phyloP scores from a whole-genome alignment of 2,113 vertebrate genomes.

The Colinus virginianus region DNA sequence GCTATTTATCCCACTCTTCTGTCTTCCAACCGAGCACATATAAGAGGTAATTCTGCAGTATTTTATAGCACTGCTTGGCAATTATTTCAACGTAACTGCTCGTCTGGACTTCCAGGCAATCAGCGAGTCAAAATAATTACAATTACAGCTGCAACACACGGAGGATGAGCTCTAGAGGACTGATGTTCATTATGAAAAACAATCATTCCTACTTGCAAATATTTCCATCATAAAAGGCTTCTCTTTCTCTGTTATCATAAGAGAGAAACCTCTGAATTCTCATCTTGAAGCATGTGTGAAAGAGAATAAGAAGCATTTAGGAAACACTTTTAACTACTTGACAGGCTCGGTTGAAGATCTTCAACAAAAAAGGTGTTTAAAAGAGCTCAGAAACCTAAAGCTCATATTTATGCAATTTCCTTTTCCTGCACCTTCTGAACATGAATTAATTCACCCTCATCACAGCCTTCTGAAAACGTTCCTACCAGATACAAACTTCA shows the following conservation, averaged over 20 bases:
- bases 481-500: neutral
- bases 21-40: neutral
- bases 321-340: constrained; percentile 57
- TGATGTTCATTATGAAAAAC: constrained; percentile 55
- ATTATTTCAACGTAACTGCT: constrained; percentile 43
- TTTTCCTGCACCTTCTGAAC: constrained; percentile 20
- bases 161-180: constrained; percentile 37
- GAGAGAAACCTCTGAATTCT: constrained; percentile 52
- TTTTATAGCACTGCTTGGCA: neutral
- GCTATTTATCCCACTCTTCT: constrained; percentile 14
- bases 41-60: constrained; percentile 32
- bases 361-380: constrained; percentile 10
- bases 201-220: constrained; percentile 56
- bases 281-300: constrained; percentile 32
- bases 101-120: constrained; percentile 42
- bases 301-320: constrained; percentile 42
- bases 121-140: constrained; percentile 39
- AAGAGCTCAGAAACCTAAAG: constrained; percentile 2
- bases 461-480: neutral
- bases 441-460: constrained; percentile 37
- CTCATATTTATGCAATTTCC: constrained; percentile 51
- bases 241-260: constrained; percentile 26
- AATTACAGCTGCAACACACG: constrained; percentile 11
- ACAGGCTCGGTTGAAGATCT: constrained; percentile 53
- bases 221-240: constrained; percentile 55